These are phyloP conservation scores for Amphiura filiformis DNA, from an alignment of 35 echinoderm and acorn worm genomes.

Conservation along the genomic window DNA sequence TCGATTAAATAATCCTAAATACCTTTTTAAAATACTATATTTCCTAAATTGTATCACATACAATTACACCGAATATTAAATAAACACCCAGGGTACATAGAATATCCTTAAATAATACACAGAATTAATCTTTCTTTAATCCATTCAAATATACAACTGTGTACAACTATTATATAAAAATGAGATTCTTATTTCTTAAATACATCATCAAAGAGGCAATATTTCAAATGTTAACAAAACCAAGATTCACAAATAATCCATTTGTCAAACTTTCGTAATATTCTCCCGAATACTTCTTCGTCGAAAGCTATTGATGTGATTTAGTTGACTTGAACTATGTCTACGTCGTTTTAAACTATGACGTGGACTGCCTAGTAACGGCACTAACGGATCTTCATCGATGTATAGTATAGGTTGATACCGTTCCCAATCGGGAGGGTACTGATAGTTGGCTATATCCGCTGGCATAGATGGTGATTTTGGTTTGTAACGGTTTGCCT, in stretches of 20 bases:
- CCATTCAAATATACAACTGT: too few relatives aligned
- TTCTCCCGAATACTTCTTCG: slow-evolving; percentile 23
- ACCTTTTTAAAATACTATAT: too few relatives aligned
- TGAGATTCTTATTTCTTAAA: too few relatives aligned
- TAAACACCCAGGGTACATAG: too few relatives aligned
- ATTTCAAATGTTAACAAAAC: too few relatives aligned
- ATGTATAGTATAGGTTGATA: slow-evolving; percentile 86
- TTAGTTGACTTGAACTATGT: slow-evolving; percentile 24
- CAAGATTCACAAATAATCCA: neutral
- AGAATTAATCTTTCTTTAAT: too few relatives aligned
- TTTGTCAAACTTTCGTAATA: slow-evolving; percentile 30
- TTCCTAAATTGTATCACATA: too few relatives aligned
- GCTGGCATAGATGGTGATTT: slow-evolving; percentile 71
- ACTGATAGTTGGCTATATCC: slow-evolving; percentile 75
- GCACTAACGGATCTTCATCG: slow-evolving; percentile 80
- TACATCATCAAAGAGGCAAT: too few relatives aligned
- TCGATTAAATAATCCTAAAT: too few relatives aligned
- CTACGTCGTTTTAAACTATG: slow-evolving; percentile 29
- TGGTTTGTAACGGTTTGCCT: slow-evolving; percentile 64
- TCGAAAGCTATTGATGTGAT: slow-evolving; percentile 10
- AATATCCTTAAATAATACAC: too few relatives aligned
- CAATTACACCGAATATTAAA: too few relatives aligned
- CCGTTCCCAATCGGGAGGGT: slow-evolving; percentile 86
- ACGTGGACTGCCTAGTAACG: slow-evolving; percentile 54
- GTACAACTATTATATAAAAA: too few relatives aligned